Evolutionary conservation across 2,797 vertebrate genomes (phyloP).

Genomic region (Hemitrygon akajei): DNA sequence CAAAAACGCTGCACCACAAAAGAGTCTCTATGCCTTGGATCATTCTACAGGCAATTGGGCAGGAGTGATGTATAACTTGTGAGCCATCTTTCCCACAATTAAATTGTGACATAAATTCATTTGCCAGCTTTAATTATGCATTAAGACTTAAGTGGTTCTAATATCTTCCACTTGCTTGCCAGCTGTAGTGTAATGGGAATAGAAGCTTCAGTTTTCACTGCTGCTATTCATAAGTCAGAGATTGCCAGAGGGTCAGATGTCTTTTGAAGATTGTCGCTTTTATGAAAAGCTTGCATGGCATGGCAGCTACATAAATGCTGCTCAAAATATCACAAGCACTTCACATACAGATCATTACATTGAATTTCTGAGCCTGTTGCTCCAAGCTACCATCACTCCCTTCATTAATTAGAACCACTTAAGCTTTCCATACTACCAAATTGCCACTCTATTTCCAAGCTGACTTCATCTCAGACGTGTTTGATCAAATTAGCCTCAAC

Average conservation of each 20-base stretch:
- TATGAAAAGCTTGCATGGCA: not conserved
- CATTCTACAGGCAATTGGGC: not conserved
- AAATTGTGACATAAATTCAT: conserved; percentile 18
- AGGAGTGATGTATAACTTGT: not conserved
- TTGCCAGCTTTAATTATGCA: conserved; percentile 22
- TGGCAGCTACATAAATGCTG: not conserved
- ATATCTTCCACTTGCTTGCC: conserved; percentile 1
- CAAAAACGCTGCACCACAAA: not conserved
- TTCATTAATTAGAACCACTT: not conserved
- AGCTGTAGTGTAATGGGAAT: conserved; percentile 30
- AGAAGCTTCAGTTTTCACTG: not conserved
- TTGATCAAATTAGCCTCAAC: not conserved
- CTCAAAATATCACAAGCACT: not conserved
- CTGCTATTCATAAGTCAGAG: conserved; percentile 16
- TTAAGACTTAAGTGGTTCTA: conserved; percentile 27
- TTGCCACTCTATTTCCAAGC: not conserved
- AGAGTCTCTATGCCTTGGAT: no score
- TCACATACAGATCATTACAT: not conserved
- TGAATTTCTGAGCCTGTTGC: not conserved
- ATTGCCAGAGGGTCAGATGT: not conserved
- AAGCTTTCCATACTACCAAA: not conserved
- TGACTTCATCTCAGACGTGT: not conserved
- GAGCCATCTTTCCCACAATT: conserved; percentile 26
- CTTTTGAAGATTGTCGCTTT: conserved; percentile 5
- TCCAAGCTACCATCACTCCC: not conserved